Base-by-base conservation (phyloP, 2,888 invertebrate genomes). In the Dryomyza anilis region DNA sequence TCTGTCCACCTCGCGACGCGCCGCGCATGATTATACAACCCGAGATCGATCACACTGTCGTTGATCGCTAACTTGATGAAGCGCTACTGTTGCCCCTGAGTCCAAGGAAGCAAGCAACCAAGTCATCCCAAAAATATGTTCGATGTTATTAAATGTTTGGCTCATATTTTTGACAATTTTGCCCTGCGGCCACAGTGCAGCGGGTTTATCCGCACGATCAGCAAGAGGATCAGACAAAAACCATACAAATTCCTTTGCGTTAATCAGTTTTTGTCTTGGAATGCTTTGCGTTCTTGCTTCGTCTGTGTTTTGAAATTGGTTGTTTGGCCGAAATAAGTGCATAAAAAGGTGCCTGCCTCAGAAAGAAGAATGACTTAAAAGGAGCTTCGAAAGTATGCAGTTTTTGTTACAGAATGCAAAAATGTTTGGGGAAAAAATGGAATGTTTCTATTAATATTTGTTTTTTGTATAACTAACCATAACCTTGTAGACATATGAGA, bases 51-150 rank as follows among this genome's bases (percentile, higher is more conserved):
- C 72, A 77, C 76, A 74, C 75, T 77, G 78, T 76, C 77, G 76
- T 74, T 77, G 81, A 77, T 78, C 78, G 78, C 80, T 80, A 81
- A 79, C 81, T 79, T 75, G 80, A 76, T 72, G 79, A 53, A 53
- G 67, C 69, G 80, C 79, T 79, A 79, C 79, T 78, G 80, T 80
- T 23, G 23, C 23, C n/a, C 12, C 23, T 7, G 3, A n/a, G 39
- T 14, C 39, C 39, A n/a, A 7, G 39, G 39, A 39, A 48, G 16
- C 48, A 46, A 30, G 46, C 21, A 33, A 36, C 14, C 29, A 57
- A 27, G 25, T 8, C n/a, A n/a, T n/a, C 25, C 12, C 16, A 62
- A 48, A 63, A 63, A 55, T 10, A 45, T 16, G 25, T 12, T 52
- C 14, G 61, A n/a, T 29, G 61, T 61, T 61, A 61, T 61, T 61